phyloP scores from a whole-genome alignment of 2,888 invertebrate genomes.

The Drosophila glabriapex region DNA sequence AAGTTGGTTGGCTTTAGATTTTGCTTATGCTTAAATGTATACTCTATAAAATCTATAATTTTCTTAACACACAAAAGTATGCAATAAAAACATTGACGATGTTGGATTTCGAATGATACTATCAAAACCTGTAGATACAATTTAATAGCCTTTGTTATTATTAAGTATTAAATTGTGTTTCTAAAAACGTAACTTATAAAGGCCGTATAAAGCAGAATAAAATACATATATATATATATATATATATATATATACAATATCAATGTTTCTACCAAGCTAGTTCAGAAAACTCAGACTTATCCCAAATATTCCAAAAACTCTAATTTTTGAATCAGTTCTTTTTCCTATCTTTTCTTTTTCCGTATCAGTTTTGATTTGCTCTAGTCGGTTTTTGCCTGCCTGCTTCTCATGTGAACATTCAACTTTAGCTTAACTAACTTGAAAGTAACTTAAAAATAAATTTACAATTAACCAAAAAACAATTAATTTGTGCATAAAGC shows the following conservation, averaged over 20 bases:
- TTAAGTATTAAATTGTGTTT: neutral
- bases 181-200: neutral
- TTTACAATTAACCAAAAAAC: neutral
- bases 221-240: neutral
- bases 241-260: neutral
- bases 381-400: neutral
- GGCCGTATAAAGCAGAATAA: neutral
- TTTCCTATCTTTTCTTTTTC: neutral
- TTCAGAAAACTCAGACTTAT: neutral
- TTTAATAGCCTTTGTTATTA: neutral
- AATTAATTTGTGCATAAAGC: conserved; percentile 44
- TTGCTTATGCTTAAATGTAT: conserved; percentile 12
- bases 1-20: conserved; percentile 87
- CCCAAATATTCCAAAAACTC: neutral
- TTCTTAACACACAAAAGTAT: conserved; percentile 3
- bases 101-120: neutral
- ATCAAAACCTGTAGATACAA: neutral
- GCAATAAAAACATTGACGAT: neutral
- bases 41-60: neutral
- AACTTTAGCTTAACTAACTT: neutral
- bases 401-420: too few relatives aligned
- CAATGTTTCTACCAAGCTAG: neutral
- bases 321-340: neutral
- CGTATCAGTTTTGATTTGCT: neutral
- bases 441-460: conserved; percentile 5